These are phyloP conservation scores for Scopus umbretta DNA, from an alignment of 2,113 vertebrate genomes.

Conservation along the genomic window DNA sequence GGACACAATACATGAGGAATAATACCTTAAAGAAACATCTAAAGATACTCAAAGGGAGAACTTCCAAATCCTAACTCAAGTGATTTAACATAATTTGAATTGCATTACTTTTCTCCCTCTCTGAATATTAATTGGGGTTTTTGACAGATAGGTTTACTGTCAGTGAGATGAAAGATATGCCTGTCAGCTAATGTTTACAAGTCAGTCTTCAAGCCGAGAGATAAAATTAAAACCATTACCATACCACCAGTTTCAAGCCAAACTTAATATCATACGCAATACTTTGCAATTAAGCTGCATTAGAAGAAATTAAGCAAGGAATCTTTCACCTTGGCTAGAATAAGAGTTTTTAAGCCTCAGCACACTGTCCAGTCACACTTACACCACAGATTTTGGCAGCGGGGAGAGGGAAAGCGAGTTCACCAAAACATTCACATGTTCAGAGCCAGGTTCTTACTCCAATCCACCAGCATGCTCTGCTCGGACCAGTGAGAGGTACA, in stretches of 20 bases:
- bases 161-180: not conserved
- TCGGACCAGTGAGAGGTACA: not conserved
- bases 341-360: not conserved
- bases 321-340: not conserved
- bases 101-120: not conserved
- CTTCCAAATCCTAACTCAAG: not conserved
- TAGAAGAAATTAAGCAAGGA: not conserved
- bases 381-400: not conserved
- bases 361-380: not conserved
- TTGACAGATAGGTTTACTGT: not conserved
- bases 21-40: not conserved
- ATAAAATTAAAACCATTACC: slow-evolving; percentile 16
- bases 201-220: not conserved
- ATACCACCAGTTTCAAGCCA: not conserved
- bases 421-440: not conserved
- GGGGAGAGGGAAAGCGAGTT: not conserved
- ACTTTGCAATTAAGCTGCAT: not conserved
- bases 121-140: not conserved
- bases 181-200: not conserved
- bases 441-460: not conserved
- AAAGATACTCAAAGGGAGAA: not conserved
- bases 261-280: not conserved
- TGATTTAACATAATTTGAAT: not conserved
- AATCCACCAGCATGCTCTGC: not conserved
- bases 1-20: not conserved